phyloP scores from a whole-genome alignment of 1,140 invertebrate genomes.

The Oryctes rhinoceros region DNA sequence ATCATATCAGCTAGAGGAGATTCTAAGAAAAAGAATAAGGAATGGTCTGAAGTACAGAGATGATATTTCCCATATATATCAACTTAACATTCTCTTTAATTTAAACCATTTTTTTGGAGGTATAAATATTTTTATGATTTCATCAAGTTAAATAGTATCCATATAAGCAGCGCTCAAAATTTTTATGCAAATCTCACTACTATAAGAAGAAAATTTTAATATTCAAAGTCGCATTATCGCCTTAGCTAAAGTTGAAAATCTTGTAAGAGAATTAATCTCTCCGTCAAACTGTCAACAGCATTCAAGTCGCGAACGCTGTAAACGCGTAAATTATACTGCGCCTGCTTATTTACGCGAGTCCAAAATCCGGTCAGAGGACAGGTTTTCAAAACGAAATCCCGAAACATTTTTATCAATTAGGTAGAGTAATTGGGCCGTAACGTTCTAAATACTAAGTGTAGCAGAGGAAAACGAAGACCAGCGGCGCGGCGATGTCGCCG shows the following conservation, averaged over 20 bases:
- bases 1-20: no score
- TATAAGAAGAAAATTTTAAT: no score
- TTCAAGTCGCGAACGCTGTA: background rate
- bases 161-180: no score
- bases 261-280: background rate
- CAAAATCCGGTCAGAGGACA: background rate
- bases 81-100: no score
- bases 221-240: background rate
- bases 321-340: no score
- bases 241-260: background rate
- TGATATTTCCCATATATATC: no score
- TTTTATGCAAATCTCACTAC: no score
- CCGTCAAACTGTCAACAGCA: background rate
- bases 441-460: background rate
- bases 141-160: no score
- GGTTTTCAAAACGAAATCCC: background rate
- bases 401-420: slow-evolving; percentile 6
- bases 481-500: background rate
- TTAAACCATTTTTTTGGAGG: no score
- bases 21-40: no score
- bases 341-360: background rate
- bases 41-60: no score
- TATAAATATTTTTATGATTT: no score
- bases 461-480: background rate
- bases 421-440: background rate